Evolutionary conservation across 1,140 invertebrate species (phyloP), one percentile per base, ranked within the genome.

Genomic region (Apocrypta bakeri): DNA sequence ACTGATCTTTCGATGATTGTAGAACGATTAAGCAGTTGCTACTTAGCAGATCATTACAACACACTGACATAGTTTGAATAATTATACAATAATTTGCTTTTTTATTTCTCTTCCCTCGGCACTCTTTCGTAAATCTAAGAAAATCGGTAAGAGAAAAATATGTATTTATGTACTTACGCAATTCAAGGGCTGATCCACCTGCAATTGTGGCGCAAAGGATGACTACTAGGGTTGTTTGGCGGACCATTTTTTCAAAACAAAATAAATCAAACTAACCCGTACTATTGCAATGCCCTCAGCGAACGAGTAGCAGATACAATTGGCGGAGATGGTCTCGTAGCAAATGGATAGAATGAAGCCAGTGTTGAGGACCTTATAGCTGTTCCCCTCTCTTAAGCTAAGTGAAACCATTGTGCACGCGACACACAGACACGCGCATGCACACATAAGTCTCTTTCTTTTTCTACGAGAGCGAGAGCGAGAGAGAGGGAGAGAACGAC

Each of bases 161-260:
- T 9, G 12, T 2, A 17, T 25, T 17, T 1, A 74, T 42, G 61
- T 84, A 90, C 89, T 90, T 77, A 91, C 90, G 90, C 75, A 91
- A 29, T 24, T 90, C 86, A 8, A 85, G 61, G 4, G 86, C 83
- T 4, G 83, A 0, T 17, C 9, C 33, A 37, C 29, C n/a, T 7
- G 63, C 29, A 29, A 80, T 0, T 6, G 64, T 29, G 0, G 71
- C 37, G 72, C 82, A 68, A n/a, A 79, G 0, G 12, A 12, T 24
- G 37, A 79, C 0, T 1, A 31, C 40, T 2, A 80, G 63, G 29
- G 42, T 56, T 11, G 40, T 25, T 80, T 42, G 9, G 14, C 1
- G 37, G 3, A 24, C 37, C 79, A 81, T 81, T 25, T 29, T 8
- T 37, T 42, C 24, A 24, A 9, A 29, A 14, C 27, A 25, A 24